These are phyloP conservation scores for Drosophila ambigua DNA, from an alignment of 1,140 invertebrate species.

Conservation along the genomic window DNA sequence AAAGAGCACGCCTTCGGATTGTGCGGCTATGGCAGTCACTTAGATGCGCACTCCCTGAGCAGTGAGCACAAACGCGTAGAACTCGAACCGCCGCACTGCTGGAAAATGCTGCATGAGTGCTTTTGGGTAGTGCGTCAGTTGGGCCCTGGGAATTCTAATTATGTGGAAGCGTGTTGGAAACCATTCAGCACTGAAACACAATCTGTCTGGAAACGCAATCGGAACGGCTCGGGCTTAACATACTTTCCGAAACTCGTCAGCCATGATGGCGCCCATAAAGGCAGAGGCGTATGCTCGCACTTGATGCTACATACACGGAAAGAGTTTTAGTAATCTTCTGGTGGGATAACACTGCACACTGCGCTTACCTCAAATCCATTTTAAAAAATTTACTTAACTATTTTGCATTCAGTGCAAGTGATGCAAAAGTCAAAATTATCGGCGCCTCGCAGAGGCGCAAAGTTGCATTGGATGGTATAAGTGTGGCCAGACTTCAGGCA, in stretches of 20 bases:
- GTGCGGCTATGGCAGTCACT: constrained; percentile 42
- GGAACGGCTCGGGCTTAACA: constrained; percentile 18
- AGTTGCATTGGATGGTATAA: no score
- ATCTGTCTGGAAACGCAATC: no score
- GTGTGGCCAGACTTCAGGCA: no score
- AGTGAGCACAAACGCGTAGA: constrained; percentile 25
- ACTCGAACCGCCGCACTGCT: constrained; percentile 25
- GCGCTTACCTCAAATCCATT: constrained; percentile 58
- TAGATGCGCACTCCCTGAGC: constrained; percentile 22
- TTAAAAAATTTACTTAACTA: not conserved
- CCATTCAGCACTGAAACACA: no score
- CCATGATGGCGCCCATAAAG: constrained; percentile 34
- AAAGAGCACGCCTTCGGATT: constrained; percentile 39
- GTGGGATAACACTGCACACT: not conserved
- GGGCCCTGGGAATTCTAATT: constrained; percentile 19
- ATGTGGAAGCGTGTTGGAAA: constrained; percentile 2
- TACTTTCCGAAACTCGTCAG: constrained; percentile 33
- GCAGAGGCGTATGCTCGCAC: constrained; percentile 16
- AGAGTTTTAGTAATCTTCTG: not conserved
- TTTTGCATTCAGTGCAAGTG: no score
- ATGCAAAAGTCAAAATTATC: no score
- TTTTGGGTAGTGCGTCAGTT: constrained; percentile 32
- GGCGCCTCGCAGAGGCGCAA: no score
- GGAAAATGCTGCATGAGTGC: constrained; percentile 27
- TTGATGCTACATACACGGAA: constrained; percentile 2